These are phyloP conservation scores for Cremastinae sp. DNA, from an alignment of 2,888 invertebrate species.

Conservation along the genomic window DNA sequence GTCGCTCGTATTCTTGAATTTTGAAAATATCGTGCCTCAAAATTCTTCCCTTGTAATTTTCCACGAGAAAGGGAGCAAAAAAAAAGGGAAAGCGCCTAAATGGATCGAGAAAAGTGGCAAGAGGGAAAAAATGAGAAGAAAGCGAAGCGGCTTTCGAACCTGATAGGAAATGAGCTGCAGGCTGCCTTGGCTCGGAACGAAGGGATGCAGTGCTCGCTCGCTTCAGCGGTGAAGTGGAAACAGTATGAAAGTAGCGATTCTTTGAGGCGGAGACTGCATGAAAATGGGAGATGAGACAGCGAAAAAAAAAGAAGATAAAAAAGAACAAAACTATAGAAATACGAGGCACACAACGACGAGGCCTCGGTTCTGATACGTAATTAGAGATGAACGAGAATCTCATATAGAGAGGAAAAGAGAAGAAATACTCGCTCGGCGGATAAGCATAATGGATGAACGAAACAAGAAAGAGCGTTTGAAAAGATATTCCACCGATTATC, in stretches of 20 bases:
- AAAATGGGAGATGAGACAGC: conserved; percentile 27
- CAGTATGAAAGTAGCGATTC: conserved; percentile 45
- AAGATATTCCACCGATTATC: conserved; percentile 46
- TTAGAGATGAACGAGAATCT: conserved; percentile 74
- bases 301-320: conserved; percentile 2
- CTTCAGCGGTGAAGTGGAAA: conserved; percentile 56
- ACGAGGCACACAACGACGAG: conserved; percentile 61
- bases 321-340: conserved; percentile 45
- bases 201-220: conserved; percentile 52
- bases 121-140: conserved; percentile 23
- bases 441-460: conserved; percentile 68
- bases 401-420: conserved; percentile 63
- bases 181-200: conserved; percentile 28
- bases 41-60: conserved; percentile 10
- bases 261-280: conserved; percentile 16
- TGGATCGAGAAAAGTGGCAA: conserved; percentile 19
- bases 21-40: background rate
- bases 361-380: conserved; percentile 77
- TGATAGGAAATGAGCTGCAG: conserved; percentile 23
- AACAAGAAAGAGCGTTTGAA: conserved; percentile 65
- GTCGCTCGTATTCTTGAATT: background rate
- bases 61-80: background rate
- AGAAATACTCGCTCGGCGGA: conserved; percentile 70
- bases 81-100: conserved; percentile 32
- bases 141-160: conserved; percentile 30